Evolutionary conservation across 2,113 vertebrate species (phyloP), one percentile per base, ranked within the genome.

Genomic region (Actenoides lindsayi): DNA sequence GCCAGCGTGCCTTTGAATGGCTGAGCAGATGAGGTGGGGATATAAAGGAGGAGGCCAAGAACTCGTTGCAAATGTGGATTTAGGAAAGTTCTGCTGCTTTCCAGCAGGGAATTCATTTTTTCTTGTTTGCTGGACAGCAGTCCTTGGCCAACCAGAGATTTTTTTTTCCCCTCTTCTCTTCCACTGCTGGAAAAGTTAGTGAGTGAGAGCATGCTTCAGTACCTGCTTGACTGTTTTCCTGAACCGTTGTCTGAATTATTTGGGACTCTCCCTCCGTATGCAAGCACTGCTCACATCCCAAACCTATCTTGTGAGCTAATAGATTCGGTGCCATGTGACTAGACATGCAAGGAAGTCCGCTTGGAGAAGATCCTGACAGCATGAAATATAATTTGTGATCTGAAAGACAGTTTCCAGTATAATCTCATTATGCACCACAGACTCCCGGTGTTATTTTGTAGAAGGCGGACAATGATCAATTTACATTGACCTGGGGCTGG

Each of bases 401-500:
- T 98, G 98, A 98, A 98, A 98, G 98, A 98, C 98, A 98, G 97
- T 98, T 98, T 98, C 97, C 98, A 98, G 98, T 98, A 98, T 98
- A 98, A 98, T 98, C 98, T 98, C 98, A 98, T 98, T 98, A 98
- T 98, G 98, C 98, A 98, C 98, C 98, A 97, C 98, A 98, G 98
- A 98, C 98, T 98, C 98, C 98, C 96, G 97, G 98, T 98, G 98
- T 98, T 98, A 98, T 98, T 98, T 98, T 98, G 98, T 98, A 97
- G 98, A 98, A 98, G 98, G 98, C 98, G 98, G 98, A 98, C 98
- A 98, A 98, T 98, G 98, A 98, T 98, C 98, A 98, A 98, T 98
- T 98, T 98, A 98, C 98, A 98, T 98, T 98, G 98, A 98, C 98
- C 98, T 98, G 98, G 98, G 98, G 98, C 98, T 98, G 98, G 98